Percentiles rank a stretch among this genome's conserved stretches.
Conservation (phyloP, 2,888 invertebrate genomes). For the Drosophila mimica region DNA sequence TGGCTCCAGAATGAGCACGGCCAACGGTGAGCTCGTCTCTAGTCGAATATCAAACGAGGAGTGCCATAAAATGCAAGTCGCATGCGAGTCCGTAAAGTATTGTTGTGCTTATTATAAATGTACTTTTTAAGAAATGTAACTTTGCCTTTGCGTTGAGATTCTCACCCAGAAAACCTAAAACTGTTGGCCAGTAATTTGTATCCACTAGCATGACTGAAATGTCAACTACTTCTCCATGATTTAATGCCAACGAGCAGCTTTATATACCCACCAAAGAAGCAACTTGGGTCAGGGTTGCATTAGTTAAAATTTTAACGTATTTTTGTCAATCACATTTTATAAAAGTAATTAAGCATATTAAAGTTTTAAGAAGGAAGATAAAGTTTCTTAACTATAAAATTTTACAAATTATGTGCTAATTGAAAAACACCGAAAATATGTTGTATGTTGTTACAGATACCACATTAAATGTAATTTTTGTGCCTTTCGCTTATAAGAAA, state of each 20-base stretch:
- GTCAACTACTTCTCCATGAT: slow-evolving; percentile 1
- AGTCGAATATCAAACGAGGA: slow-evolving; percentile 53
- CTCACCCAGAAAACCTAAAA: slow-evolving; percentile 65
- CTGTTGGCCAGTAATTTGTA: slow-evolving; percentile 55
- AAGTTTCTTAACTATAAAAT: background rate
- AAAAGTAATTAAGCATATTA: background rate
- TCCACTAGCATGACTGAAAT: slow-evolving; percentile 23
- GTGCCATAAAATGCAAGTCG: slow-evolving; percentile 67
- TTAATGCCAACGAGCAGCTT: background rate
- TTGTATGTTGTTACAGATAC: background rate
- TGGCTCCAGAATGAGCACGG: slow-evolving; percentile 49
- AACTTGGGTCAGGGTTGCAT: slow-evolving; percentile 9
- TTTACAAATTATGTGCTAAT: background rate
- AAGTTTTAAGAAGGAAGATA: background rate
- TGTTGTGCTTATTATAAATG: slow-evolving; percentile 46
- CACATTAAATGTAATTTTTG: background rate
- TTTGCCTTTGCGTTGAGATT: background rate
- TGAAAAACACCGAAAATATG: background rate
- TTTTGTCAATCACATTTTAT: background rate
- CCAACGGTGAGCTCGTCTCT: slow-evolving; percentile 10
- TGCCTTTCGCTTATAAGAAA: background rate
- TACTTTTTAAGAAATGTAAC: background rate
- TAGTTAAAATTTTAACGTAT: background rate
- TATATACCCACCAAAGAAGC: slow-evolving; percentile 25
- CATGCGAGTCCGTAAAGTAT: slow-evolving; percentile 48